Conservation (phyloP, 2,113 vertebrate species). For the Perca flavescens region DNA sequence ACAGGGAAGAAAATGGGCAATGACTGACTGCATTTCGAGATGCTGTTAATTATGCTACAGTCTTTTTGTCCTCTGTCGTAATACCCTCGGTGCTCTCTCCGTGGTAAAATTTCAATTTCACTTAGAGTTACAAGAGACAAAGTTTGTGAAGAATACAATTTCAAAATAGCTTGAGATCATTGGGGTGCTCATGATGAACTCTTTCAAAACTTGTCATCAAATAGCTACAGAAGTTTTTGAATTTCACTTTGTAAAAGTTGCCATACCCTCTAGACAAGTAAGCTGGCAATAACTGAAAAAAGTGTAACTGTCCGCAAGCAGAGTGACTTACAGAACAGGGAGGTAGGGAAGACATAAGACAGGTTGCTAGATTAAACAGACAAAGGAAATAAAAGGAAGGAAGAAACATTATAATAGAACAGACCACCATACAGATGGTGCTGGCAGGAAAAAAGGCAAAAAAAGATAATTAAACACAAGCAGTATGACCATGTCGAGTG, state of each 20-base stretch:
- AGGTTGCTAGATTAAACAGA: not conserved
- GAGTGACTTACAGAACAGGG: constrained; percentile 4
- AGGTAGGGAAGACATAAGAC: not conserved
- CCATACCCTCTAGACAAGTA: constrained; percentile 14
- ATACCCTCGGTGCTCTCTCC: not conserved
- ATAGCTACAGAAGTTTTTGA: constrained; percentile 32
- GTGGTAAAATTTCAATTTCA: constrained; percentile 5
- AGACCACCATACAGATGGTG: constrained; percentile 4
- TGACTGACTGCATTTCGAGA: not conserved
- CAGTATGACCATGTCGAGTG: not conserved
- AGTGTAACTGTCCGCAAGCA: not conserved
- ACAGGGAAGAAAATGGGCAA: constrained; percentile 51
- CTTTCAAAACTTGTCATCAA: constrained; percentile 30
- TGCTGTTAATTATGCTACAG: not conserved
- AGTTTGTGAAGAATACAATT: constrained; percentile 6
- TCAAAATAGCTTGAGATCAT: constrained; percentile 10
- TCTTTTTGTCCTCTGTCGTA: constrained; percentile 22
- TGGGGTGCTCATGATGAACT: constrained; percentile 16
- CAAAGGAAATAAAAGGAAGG: not conserved
- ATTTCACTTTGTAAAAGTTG: constrained; percentile 39
- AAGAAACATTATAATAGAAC: constrained; percentile 1
- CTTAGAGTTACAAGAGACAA: not conserved
- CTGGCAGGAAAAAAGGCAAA: not conserved
- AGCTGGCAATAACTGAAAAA: constrained; percentile 1
- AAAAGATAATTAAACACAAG: not conserved